Base-by-base conservation (phyloP, 2,888 invertebrate genomes). In the Metopia argyrocephala region DNA sequence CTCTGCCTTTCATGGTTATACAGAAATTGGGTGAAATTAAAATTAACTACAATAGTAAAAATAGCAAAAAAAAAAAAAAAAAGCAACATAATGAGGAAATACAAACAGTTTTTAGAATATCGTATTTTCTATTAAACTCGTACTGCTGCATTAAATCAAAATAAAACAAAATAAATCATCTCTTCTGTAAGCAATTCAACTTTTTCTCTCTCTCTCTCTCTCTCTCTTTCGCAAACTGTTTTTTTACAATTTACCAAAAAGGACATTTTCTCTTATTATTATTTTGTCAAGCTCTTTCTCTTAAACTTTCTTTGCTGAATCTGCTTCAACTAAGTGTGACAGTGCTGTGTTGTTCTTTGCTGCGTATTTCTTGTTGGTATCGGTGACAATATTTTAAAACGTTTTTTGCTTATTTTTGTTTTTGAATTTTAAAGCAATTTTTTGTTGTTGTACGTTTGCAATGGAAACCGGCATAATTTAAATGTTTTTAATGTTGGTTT, bases 211-310 rank as follows among this genome's bases (percentile, higher is more conserved):
- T 46, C 31, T 20, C 5, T 15, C 18, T 12, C 4, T 61, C 18
- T 5, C 21, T 54, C n/a, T 28, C 15, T 5, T 12, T 1, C n/a
- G n/a, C n/a, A n/a, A n/a, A n/a, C n/a, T n/a, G 3, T 65, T 3
- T 31, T 64, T 28, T 20, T 27, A 5, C 12, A 5, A 7, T 27
- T n/a, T 7, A 3, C 15, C 38, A 2, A 12, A 25, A 50, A 48
- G 69, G 69, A 64, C n/a, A 7, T 64, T 76, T 64, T 76, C 76
- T 76, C 76, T 76, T 76, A 12, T 1, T 56, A 48, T 2, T 12
- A 0, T 0, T n/a, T 20, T 1, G 2, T 15, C 12, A 21, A 2
- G 5, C 38, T 52, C 48, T 69, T 56, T 27, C 0, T 12, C 38
- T n/a, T 7, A 7, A 5, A 15, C 20, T n/a, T 18, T 31, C 23